phyloP scores from a whole-genome alignment of 92 coral and sea anemone species.

The Epizoanthus ramosus region DNA sequence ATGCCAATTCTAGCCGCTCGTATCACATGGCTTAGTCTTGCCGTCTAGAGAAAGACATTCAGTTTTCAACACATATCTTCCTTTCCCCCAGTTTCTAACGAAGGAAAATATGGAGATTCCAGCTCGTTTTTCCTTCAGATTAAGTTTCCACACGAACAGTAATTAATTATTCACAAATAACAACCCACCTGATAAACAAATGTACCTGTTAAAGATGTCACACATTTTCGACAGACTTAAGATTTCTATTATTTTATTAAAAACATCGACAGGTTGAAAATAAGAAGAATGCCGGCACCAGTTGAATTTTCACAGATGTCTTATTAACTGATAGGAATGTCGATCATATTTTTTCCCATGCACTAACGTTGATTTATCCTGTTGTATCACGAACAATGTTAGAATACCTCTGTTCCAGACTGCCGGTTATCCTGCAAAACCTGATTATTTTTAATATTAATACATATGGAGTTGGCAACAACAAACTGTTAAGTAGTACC shows the following conservation, averaged over 20 bases:
- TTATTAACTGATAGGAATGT: not conserved
- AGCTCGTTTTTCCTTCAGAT: not conserved
- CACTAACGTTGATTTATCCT: too few species aligned
- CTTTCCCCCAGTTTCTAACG: not conserved
- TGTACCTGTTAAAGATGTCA: slow-evolving; percentile 24
- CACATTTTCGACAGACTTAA: slow-evolving; percentile 6
- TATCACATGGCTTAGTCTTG: not conserved
- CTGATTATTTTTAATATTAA: not conserved
- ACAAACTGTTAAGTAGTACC: not conserved
- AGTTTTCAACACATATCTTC: not conserved
- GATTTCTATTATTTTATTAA: not conserved
- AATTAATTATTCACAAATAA: slow-evolving; percentile 25
- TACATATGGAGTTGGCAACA: not conserved
- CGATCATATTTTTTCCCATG: too few species aligned
- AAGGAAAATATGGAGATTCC: not conserved
- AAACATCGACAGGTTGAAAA: not conserved
- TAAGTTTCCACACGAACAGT: slow-evolving; percentile 8
- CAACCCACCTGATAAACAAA: slow-evolving; percentile 30
- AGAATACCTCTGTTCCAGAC: not conserved
- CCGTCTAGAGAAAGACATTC: not conserved
- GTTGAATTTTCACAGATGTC: not conserved
- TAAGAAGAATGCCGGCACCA: not conserved
- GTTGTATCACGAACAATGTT: too few species aligned
- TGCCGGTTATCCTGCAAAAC: not conserved
- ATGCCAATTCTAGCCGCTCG: not conserved